Conservation (phyloP, 2,797 vertebrate species). For the Lacerta viridis region DNA sequence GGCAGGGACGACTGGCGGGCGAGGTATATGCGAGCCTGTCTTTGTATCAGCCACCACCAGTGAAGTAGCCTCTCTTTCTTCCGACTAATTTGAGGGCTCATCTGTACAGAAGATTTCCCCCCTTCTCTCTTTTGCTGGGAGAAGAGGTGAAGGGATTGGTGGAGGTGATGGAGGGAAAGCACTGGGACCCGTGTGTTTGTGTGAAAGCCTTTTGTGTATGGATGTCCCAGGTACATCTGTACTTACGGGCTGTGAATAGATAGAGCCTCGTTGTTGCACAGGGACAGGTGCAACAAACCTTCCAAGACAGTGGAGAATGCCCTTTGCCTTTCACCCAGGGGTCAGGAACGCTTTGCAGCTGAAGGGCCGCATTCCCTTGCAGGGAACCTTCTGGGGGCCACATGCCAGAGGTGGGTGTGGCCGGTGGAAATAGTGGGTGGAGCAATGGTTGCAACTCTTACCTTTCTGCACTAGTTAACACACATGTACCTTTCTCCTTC, state of each 20-base stretch:
- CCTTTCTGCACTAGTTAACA: no score
- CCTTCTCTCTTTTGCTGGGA: neutral
- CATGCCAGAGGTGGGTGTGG: no score
- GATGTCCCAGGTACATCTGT: constrained; percentile 69
- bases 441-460: no score
- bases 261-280: constrained; percentile 73
- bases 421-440: no score
- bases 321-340: no score
- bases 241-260: constrained; percentile 56
- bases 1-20: constrained; percentile 85
- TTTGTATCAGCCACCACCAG: constrained; percentile 86
- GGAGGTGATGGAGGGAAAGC: neutral
- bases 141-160: neutral
- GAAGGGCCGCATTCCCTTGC: no score
- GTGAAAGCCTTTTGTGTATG: constrained; percentile 83
- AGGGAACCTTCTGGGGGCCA: no score
- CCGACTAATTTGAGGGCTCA: constrained; percentile 90
- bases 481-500: no score
- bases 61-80: constrained; percentile 79
- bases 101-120: constrained; percentile 81
- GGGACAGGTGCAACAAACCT: neutral
- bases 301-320: neutral
- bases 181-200: no score
- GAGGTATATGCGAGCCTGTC: constrained; percentile 84
- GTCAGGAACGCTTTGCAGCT: neutral